Evolutionary conservation across 2,888 invertebrate species (phyloP).

Genomic region (Stenichneumon culpator): DNA sequence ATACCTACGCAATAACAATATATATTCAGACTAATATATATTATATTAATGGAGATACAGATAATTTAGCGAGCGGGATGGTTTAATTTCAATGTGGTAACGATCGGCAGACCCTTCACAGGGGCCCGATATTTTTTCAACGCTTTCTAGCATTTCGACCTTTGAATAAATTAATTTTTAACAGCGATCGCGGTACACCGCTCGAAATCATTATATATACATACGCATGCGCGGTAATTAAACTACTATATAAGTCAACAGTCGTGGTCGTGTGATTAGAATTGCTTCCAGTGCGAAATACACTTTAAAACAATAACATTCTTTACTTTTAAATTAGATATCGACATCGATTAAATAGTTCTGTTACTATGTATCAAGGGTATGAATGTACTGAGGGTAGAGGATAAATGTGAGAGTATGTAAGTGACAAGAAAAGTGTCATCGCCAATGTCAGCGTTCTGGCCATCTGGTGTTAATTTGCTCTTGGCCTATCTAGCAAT

Average conservation of each 20-base stretch:
- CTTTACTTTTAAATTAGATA: neutral
- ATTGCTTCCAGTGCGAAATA: too few relatives aligned
- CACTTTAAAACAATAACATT: too few relatives aligned
- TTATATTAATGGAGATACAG: neutral
- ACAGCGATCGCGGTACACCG: neutral
- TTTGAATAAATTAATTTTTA: conserved; percentile 43
- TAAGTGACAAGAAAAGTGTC: neutral
- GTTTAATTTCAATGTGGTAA: conserved; percentile 1
- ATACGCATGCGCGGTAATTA: neutral
- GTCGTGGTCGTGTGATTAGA: neutral
- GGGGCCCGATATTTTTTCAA: neutral
- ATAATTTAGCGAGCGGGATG: conserved; percentile 4
- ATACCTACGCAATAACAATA: conserved; percentile 43
- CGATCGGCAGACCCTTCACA: conserved; percentile 14
- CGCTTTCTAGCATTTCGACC: neutral
- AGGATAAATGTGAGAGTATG: neutral
- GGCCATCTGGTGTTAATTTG: neutral
- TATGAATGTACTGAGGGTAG: neutral
- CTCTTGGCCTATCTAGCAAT: neutral
- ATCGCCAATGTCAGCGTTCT: neutral
- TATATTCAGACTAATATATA: neutral
- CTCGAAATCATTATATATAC: conserved; percentile 19
- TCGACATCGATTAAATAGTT: neutral
- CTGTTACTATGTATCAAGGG: neutral
- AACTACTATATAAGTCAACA: neutral